Conservation (phyloP, 2,888 invertebrate species). For the Lasioglossum vierecki region DNA sequence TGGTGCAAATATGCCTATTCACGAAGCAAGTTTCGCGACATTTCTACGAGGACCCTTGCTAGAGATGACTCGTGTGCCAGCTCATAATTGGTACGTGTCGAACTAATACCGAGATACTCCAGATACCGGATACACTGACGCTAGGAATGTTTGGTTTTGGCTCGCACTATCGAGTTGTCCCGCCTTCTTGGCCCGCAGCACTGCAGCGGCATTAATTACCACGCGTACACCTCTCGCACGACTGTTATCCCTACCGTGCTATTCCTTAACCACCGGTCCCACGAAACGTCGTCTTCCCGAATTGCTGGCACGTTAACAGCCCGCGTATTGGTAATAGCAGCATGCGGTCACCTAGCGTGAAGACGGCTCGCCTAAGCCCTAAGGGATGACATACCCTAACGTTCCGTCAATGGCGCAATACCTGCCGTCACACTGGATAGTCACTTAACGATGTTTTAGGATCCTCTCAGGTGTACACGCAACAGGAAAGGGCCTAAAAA, state of each 20-base stretch:
- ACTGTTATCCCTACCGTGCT: constrained; percentile 14
- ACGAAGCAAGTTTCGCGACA: constrained; percentile 46
- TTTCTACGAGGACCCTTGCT: constrained; percentile 36
- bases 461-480: neutral
- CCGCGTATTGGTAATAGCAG: constrained; percentile 5
- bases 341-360: neutral
- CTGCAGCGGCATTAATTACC: constrained; percentile 71
- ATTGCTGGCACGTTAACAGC: constrained; percentile 4
- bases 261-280: constrained; percentile 28
- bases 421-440: neutral
- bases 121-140: constrained; percentile 55
- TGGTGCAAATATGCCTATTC: neutral
- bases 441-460: neutral
- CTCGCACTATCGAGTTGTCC: constrained; percentile 51
- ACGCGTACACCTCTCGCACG: constrained; percentile 47
- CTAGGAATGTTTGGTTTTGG: constrained; percentile 71
- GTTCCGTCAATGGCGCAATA: neutral
- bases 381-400: neutral
- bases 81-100: constrained; percentile 70
- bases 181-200: constrained; percentile 67
- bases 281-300: constrained; percentile 14
- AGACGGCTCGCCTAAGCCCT: neutral
- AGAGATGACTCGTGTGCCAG: constrained; percentile 57
- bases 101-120: constrained; percentile 62
- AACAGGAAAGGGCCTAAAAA: neutral